Percentiles rank a stretch among this genome's conserved stretches.
These are phyloP conservation scores for Dynastes grantii DNA, from an alignment of 2,888 invertebrate species.

Conservation along the genomic window DNA sequence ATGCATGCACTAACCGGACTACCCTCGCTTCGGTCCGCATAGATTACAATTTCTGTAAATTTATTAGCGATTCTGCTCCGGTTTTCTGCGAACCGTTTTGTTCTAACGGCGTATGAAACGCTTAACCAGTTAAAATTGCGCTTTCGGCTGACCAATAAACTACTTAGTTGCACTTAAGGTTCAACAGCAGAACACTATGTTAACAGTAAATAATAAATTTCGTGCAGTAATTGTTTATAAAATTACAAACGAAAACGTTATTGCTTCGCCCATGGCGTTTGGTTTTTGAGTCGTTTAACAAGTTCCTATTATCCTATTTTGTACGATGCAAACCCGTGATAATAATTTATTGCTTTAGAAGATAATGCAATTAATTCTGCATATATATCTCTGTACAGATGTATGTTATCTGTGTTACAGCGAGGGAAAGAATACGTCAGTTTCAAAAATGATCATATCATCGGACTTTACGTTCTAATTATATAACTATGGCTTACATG, in stretches of 20 bases:
- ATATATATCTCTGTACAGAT: too few relatives aligned
- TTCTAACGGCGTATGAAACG: not conserved
- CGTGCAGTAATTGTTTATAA: not conserved
- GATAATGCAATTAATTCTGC: too few relatives aligned
- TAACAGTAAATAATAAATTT: not conserved
- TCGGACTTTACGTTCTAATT: too few relatives aligned
- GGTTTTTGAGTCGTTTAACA: too few relatives aligned
- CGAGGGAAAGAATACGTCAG: too few relatives aligned
- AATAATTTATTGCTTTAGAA: too few relatives aligned
- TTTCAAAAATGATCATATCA: too few relatives aligned
- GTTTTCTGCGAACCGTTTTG: slow-evolving; percentile 8
- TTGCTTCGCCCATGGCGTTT: too few relatives aligned
- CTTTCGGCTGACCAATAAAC: slow-evolving; percentile 9
- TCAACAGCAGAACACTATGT: not conserved
- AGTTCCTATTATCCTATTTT: too few relatives aligned
- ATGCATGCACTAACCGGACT: slow-evolving; percentile 20
- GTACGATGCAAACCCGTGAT: too few relatives aligned
- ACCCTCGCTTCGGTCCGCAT: not conserved
- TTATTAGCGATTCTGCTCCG: slow-evolving; percentile 1
- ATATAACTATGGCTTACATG: too few relatives aligned
- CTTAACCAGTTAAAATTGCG: not conserved
- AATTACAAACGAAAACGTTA: not conserved
- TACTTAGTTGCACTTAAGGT: not conserved
- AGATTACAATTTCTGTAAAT: slow-evolving; percentile 21
- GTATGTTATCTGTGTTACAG: too few relatives aligned